A percentile compares a stretch with the other conserved stretches of the same genome.
Evolutionary conservation across 92 coral and sea anemone species (phyloP).

Genomic region (Metridium senile): DNA sequence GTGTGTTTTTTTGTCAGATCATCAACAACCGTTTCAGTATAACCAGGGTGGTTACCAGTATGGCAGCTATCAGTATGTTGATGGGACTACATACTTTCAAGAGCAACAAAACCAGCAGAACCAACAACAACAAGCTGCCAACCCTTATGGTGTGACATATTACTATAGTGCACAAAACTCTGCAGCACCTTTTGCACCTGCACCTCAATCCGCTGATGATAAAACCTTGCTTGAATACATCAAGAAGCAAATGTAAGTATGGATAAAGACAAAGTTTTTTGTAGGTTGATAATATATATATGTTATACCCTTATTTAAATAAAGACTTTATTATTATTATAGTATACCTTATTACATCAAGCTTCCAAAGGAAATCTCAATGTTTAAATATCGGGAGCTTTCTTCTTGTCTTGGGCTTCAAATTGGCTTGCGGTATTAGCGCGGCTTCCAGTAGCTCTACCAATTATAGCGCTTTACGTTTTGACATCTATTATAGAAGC

Average conservation of each 20-base stretch:
- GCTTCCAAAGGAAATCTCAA: too few relatives aligned
- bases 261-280: too few relatives aligned
- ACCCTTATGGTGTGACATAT: constrained; percentile 75
- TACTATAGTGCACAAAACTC: constrained; percentile 70
- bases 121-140: constrained; percentile 37
- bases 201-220: constrained; percentile 64
- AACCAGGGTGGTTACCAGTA: constrained; percentile 74
- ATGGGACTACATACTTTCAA: constrained; percentile 80
- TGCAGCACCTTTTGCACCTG: constrained; percentile 40
- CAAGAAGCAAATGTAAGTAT: constrained; percentile 93
- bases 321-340: too few relatives aligned
- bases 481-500: too few relatives aligned
- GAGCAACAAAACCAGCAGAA: constrained; percentile 54
- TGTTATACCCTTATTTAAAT: neutral
- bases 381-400: too few relatives aligned
- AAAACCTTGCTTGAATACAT: constrained; percentile 75
- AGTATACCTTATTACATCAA: neutral
- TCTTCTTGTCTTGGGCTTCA: too few relatives aligned
- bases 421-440: too few relatives aligned
- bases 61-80: constrained; percentile 70
- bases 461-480: too few relatives aligned
- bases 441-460: too few relatives aligned
- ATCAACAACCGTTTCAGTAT: constrained; percentile 71
- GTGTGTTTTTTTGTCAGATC: too few relatives aligned
- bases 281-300: too few relatives aligned